Conservation (phyloP, 2,888 invertebrate genomes). For the Xestoiulus laeticollis region DNA sequence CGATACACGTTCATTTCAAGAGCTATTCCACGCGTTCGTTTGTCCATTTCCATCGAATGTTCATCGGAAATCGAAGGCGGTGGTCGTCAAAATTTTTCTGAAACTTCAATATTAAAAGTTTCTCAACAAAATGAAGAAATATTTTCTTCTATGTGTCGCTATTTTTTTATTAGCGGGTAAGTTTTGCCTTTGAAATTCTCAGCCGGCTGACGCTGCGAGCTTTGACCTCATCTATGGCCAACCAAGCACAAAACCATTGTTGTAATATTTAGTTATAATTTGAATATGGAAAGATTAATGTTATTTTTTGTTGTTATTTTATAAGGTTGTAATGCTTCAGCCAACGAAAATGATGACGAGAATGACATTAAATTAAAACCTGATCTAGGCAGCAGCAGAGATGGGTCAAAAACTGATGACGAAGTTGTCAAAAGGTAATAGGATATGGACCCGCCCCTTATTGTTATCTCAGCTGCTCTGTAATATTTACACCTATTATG, state of each 20-base stretch:
- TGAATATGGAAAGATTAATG: too few species aligned
- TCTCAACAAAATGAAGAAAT: not conserved
- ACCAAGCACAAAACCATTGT: too few species aligned
- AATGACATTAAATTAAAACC: slow-evolving; percentile 67
- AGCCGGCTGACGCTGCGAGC: too few species aligned
- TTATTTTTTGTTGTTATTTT: too few species aligned
- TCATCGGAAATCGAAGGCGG: not conserved
- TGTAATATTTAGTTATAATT: not conserved
- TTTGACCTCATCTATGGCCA: too few species aligned
- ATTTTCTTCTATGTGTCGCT: not conserved
- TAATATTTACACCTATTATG: too few species aligned
- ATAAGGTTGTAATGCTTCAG: slow-evolving; percentile 14
- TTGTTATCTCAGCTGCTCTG: too few species aligned
- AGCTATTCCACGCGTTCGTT: not conserved
- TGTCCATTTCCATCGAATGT: not conserved
- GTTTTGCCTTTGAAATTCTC: too few species aligned
- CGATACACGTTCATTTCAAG: not conserved
- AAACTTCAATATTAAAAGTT: not conserved
- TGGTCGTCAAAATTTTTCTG: too few species aligned
- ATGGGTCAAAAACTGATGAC: slow-evolving; percentile 93
- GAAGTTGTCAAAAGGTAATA: slow-evolving; percentile 76
- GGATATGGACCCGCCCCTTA: too few species aligned
- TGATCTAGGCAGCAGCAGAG: slow-evolving; percentile 84
- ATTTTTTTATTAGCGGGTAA: not conserved
- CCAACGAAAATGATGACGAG: slow-evolving; percentile 46